Conservation (phyloP, 2,888 invertebrate genomes). For the Entomobrya proxima region DNA sequence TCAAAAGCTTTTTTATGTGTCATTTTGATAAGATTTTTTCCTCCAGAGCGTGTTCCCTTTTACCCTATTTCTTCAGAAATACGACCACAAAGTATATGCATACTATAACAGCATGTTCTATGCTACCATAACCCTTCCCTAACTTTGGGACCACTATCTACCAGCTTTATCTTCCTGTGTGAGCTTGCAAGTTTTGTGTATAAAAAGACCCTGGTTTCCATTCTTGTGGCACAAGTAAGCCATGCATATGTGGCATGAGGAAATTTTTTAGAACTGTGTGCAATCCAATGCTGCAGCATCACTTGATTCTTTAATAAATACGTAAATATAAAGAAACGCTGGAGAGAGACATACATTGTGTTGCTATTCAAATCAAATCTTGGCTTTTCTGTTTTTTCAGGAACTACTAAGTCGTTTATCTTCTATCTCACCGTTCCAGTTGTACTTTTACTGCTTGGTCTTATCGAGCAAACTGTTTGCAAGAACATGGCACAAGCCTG, state of each 20-base stretch:
- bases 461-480: slow-evolving; percentile 8
- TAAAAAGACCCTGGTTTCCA: not conserved
- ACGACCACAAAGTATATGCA: not conserved
- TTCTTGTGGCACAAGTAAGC: not conserved
- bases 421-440: slow-evolving; percentile 41
- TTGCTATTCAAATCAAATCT: slow-evolving; percentile 30
- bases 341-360: slow-evolving; percentile 22
- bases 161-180: slow-evolving; percentile 44
- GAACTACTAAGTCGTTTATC: slow-evolving; percentile 50
- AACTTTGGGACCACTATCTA: slow-evolving; percentile 14
- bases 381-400: slow-evolving; percentile 38
- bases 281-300: not conserved
- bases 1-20: slow-evolving; percentile 72
- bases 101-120: not conserved
- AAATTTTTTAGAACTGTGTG: not conserved
- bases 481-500: slow-evolving; percentile 20
- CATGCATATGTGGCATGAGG: no score
- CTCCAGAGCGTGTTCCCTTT: slow-evolving; percentile 30
- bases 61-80: slow-evolving; percentile 20
- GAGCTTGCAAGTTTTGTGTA: not conserved
- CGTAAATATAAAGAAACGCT: not conserved
- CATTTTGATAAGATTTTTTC: slow-evolving; percentile 73
- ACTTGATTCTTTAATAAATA: slow-evolving; percentile 1
- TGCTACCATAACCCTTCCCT: not conserved
- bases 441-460: slow-evolving; percentile 9